Conservation (phyloP, 2,888 invertebrate genomes). For the Hoplodrina blanda region DNA sequence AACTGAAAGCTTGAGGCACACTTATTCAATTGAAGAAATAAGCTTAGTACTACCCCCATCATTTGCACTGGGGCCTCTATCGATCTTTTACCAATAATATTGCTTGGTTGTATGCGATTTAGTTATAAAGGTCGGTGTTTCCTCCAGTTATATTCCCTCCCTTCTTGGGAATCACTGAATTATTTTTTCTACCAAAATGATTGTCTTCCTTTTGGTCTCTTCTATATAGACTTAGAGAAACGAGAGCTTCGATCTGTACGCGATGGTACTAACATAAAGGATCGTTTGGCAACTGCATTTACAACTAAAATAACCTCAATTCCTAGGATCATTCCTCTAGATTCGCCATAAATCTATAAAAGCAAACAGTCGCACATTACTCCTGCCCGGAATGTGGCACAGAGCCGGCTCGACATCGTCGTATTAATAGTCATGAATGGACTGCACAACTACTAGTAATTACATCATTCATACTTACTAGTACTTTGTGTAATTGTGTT, state of each 20-base stretch:
- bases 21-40: constrained; percentile 18
- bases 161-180: background rate
- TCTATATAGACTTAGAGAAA: background rate
- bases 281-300: constrained; percentile 14
- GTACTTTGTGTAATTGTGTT: constrained; percentile 68
- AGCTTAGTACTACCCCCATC: background rate
- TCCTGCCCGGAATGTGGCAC: constrained; percentile 51
- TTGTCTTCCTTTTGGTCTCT: background rate
- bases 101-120: background rate
- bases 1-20: background rate
- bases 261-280: background rate
- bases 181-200: background rate
- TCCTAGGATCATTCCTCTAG: constrained; percentile 18
- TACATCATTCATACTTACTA: constrained; percentile 75
- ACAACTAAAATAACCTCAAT: constrained; percentile 24
- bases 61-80: background rate
- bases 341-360: constrained; percentile 36
- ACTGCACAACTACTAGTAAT: constrained; percentile 71
- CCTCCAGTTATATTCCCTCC: background rate
- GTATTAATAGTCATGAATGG: constrained; percentile 81
- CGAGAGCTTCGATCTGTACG: background rate
- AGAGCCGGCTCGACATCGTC: constrained; percentile 59
- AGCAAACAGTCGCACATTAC: constrained; percentile 29
- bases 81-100: background rate
- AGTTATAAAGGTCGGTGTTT: background rate